Evolutionary conservation across 2,888 invertebrate species (phyloP), one percentile per base, ranked within the genome.

Genomic region (Deilephila porcellus): DNA sequence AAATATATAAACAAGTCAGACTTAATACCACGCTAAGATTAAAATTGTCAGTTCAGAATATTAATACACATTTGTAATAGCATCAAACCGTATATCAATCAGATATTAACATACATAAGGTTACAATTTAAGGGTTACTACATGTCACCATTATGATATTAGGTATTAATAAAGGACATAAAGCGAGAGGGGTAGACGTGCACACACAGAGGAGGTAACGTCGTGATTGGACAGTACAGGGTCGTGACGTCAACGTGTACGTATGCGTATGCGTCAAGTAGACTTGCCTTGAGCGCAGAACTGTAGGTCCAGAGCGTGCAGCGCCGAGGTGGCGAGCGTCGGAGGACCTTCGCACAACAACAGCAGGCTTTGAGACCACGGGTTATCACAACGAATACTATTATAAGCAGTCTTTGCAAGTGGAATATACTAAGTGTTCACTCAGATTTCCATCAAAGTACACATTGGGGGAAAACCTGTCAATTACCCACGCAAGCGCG

Each of bases 231-330:
- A 14, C 14, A 32, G 45, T 52, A 45, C 5, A 17, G 29, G 45
- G 14, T 45, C 34, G 62, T 14, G 67, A 25, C 60, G 64, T 64
- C 37, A 20, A 64, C 37, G 64, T 45, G 20, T 17, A 64, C 64
- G 37, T 64, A 20, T n/a, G 29, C 63, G 34, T n/a, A 70, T 32
- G 37, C 70, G 64, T 53, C 60, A 56, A 32, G 6, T 76, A 75
- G 77, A 93, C 93, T 92, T 93, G 92, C 93, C 92, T 93, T 92
- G 91, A 83, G 93, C 92, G 92, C 91, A 92, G 91, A 91, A 93
- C 89, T 92, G 93, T 76, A 93, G 90, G 89, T 92, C 93, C 85
- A 92, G 89, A 77, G 94, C 93, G 89, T 94, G 93, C 77, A 94
- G 92, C 78, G 95, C 94, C 85, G 94, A 92, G 86, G 94, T 93